These are phyloP conservation scores for Caenorhabditis doughertyi DNA, from an alignment of 2,888 invertebrate species.

Conservation along the genomic window DNA sequence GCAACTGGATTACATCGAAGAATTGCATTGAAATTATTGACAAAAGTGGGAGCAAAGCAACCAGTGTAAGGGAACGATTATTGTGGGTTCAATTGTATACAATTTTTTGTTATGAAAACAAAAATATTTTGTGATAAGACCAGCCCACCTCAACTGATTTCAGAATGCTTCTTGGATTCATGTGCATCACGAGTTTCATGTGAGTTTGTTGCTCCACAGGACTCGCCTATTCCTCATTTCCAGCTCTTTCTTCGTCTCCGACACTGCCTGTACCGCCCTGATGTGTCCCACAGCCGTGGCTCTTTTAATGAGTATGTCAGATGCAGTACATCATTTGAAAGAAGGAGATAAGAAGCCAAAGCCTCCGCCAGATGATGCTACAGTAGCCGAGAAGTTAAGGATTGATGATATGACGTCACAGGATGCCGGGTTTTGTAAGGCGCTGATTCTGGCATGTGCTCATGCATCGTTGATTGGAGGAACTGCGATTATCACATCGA, in stretches of 20 bases:
- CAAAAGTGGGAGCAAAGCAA: constrained; percentile 65
- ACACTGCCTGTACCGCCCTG: constrained; percentile 87
- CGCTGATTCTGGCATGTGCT: constrained; percentile 67
- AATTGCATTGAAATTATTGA: constrained; percentile 69
- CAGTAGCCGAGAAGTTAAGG: constrained; percentile 44
- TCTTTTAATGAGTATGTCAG: constrained; percentile 85
- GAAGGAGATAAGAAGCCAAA: constrained; percentile 32
- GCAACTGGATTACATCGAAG: constrained; percentile 69
- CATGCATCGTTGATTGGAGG: constrained; percentile 72
- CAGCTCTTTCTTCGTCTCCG: constrained; percentile 73
- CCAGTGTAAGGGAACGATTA: constrained; percentile 39
- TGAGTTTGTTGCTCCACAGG: constrained; percentile 13
- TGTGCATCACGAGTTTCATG: constrained; percentile 70
- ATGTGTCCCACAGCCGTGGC: constrained; percentile 94
- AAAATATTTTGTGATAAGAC: background rate
- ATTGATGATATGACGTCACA: constrained; percentile 43
- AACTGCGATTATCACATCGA: constrained; percentile 70
- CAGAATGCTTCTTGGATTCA: constrained; percentile 70
- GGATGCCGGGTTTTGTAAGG: constrained; percentile 62
- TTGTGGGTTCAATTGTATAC: background rate
- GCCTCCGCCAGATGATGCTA: constrained; percentile 18
- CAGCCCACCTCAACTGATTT: constrained; percentile 32
- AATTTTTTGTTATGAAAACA: background rate
- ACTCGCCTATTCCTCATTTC: background rate
- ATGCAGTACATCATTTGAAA: constrained; percentile 51